Percentiles rank a stretch among this genome's conserved stretches.
Conservation (phyloP, 2,797 vertebrate genomes). For the Zonotrichia albicollis region DNA sequence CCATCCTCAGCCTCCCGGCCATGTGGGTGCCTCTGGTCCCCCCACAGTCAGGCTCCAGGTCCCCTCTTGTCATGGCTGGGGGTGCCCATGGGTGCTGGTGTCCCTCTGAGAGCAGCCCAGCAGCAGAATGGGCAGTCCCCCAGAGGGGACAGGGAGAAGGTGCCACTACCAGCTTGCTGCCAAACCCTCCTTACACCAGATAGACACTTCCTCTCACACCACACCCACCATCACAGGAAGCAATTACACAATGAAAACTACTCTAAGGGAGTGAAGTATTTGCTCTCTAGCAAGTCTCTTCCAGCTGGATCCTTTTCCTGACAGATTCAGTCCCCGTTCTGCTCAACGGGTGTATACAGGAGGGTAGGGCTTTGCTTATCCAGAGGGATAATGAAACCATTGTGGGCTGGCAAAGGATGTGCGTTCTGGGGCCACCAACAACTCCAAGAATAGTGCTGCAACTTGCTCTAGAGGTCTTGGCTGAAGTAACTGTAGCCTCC, state of each 20-base stretch:
- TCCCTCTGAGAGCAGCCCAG: background rate
- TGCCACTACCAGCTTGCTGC: background rate
- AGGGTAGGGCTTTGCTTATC: slow-evolving; percentile 65
- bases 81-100: background rate
- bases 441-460: slow-evolving; percentile 58
- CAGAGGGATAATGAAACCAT: slow-evolving; percentile 62
- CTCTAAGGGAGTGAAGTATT: slow-evolving; percentile 70
- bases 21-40: background rate
- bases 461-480: slow-evolving; percentile 67
- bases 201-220: slow-evolving; percentile 45
- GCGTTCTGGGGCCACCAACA: slow-evolving; percentile 51
- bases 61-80: accelerated
- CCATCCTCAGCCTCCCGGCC: accelerated
- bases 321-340: slow-evolving; percentile 50
- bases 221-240: slow-evolving; percentile 63
- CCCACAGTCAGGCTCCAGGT: background rate
- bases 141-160: background rate
- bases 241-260: slow-evolving; percentile 70
- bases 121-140: background rate
- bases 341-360: slow-evolving; percentile 49
- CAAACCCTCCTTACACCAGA: slow-evolving; percentile 40
- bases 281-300: slow-evolving; percentile 65
- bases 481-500: slow-evolving; percentile 74
- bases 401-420: slow-evolving; percentile 66
- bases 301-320: slow-evolving; percentile 64